A percentile compares a stretch with the other conserved stretches of the same genome.
phyloP scores from a whole-genome alignment of 2,113 vertebrate genomes.

The Urocitellus parryii region DNA sequence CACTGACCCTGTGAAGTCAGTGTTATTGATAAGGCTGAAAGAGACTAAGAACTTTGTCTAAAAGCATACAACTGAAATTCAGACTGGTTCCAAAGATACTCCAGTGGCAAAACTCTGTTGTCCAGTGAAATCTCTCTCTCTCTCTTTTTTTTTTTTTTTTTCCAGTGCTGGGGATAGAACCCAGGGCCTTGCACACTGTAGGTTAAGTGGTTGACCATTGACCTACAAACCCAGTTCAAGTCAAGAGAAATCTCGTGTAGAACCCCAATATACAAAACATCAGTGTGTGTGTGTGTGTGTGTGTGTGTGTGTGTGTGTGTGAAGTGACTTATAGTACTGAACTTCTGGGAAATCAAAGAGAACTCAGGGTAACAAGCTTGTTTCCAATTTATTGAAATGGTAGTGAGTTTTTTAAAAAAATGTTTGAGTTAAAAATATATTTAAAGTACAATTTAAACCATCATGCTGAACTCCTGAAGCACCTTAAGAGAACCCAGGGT shows the following conservation, averaged over 20 bases:
- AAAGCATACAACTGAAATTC: neutral
- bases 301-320: neutral
- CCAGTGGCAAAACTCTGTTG: neutral
- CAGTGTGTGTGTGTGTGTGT: neutral
- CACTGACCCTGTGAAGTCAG: neutral
- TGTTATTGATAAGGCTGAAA: neutral
- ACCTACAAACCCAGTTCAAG: neutral
- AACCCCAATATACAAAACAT: neutral
- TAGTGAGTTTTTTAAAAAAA: neutral
- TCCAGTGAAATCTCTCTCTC: neutral
- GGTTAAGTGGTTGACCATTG: neutral
- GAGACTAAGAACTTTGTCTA: neutral
- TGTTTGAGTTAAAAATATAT: neutral
- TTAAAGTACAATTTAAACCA: slow-evolving; percentile 29
- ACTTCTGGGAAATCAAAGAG: slow-evolving; percentile 13
- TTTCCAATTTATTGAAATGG: slow-evolving; percentile 22
- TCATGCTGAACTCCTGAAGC: neutral
- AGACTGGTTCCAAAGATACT: neutral
- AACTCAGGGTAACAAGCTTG: neutral
- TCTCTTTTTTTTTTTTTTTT: too few relatives aligned
- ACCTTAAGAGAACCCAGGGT: neutral
- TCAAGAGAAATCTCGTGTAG: neutral
- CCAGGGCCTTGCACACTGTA: neutral
- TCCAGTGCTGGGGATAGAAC: neutral
- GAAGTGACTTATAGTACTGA: neutral